Evolutionary conservation across 2,888 invertebrate genomes (phyloP), one percentile per base, ranked within the genome.

Genomic region (Gastrophysa polygoni): DNA sequence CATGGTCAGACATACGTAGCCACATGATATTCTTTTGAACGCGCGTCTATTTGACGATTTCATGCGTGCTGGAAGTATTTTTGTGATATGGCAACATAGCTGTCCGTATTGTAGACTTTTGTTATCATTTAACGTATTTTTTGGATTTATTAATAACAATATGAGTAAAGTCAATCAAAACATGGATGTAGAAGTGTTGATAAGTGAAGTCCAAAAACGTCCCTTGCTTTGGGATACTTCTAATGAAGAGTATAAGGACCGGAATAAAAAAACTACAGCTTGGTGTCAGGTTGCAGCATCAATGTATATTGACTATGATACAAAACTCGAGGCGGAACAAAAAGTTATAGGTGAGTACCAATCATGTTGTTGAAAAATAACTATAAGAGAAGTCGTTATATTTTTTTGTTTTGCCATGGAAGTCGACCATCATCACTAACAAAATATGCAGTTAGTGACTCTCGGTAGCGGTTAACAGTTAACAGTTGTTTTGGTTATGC

Each of bases 241-340:
- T 18, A 14, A 51, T 51, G 34, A 51, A 51, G 51, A 51, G 20
- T 32, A 51, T 32, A 51, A 51, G 20, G 51, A 51, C 32, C 18
- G 51, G 51, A 51, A 51, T 51, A 51, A n/a, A 51, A 51, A 51
- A 51, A 51, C n/a, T 24, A 3, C 24, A 24, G 24, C 24, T 24
- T 24, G 24, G 7, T 24, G 24, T 24, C 24, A 24, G 24, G 24
- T 24, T 24, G 24, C 24, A 24, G 24, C 24, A 24, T 24, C 24
- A 24, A 24, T 24, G 24, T 24, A 5, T 24, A 24, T 24, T 24
- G 24, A 24, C 24, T 24, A 5, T 7, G 24, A 24, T 24, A 29
- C 32, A 51, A 51, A 51, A 51, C 51, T 20, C 18, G 51, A 51
- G 51, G 32, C 51, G 34, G 51, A 51, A 51, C 51, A 51, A 51